Percentiles rank a stretch among this genome's conserved stretches.
phyloP scores from a whole-genome alignment of 2,113 vertebrate genomes.

The Alosa alosa region DNA sequence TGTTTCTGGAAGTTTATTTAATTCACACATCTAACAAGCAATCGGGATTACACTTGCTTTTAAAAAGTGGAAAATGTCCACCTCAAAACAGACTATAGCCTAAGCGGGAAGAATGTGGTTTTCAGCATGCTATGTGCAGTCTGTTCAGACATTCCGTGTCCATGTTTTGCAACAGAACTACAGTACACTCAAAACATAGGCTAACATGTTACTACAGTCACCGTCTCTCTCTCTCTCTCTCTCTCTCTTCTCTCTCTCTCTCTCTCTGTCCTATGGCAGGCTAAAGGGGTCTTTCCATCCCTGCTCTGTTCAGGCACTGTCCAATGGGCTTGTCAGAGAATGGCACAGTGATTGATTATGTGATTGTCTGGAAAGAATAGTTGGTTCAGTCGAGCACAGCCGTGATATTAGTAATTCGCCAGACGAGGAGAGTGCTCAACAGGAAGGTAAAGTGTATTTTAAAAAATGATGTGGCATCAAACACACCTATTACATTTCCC shows the following conservation, averaged over 20 bases:
- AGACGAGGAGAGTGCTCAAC: conserved; percentile 49
- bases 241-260: conserved; percentile 36
- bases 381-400: conserved; percentile 58
- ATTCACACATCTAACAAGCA: too few relatives aligned
- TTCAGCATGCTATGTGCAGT: too few relatives aligned
- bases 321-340: conserved; percentile 64
- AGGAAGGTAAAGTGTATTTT: conserved; percentile 52
- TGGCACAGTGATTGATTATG: conserved; percentile 70
- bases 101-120: too few relatives aligned
- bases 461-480: conserved; percentile 49
- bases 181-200: too few relatives aligned
- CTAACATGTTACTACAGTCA: neutral
- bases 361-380: conserved; percentile 63
- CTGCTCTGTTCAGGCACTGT: conserved; percentile 56
- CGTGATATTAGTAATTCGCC: conserved; percentile 55
- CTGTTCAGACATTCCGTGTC: too few relatives aligned
- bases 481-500: neutral
- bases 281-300: conserved; percentile 48
- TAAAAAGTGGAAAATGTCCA: too few relatives aligned
- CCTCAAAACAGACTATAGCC: too few relatives aligned
- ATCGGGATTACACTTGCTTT: too few relatives aligned
- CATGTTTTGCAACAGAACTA: too few relatives aligned
- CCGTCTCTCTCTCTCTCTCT: neutral
- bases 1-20: too few relatives aligned
- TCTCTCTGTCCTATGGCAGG: conserved; percentile 58